A percentile compares a stretch with the other conserved stretches of the same genome.
phyloP scores from a whole-genome alignment of 2,113 vertebrate species.

The Lasiurus borealis region DNA sequence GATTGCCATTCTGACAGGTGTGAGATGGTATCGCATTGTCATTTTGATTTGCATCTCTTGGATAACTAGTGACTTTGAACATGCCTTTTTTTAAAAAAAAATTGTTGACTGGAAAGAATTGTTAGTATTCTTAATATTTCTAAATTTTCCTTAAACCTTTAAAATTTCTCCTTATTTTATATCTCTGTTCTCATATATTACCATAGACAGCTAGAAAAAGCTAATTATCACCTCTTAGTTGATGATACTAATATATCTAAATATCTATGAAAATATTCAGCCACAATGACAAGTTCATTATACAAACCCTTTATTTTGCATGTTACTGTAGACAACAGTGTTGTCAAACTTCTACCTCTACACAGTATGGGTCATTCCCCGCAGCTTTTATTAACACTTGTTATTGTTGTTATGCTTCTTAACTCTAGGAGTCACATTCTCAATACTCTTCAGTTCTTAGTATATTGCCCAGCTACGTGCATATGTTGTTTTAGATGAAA shows the following conservation, averaged over 20 bases:
- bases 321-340: background rate
- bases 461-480: background rate
- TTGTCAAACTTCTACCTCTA: background rate
- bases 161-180: background rate
- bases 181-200: background rate
- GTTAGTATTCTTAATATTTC: background rate
- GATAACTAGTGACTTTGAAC: too few relatives aligned
- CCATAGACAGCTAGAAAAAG: background rate
- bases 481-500: background rate
- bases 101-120: background rate
- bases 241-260: background rate
- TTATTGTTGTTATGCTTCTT: background rate
- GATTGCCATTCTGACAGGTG: too few relatives aligned
- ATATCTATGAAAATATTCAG: conserved; percentile 5
- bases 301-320: background rate
- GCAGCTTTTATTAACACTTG: background rate
- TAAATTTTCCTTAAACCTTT: background rate
- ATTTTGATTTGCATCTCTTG: too few relatives aligned
- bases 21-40: too few relatives aligned
- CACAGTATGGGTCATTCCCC: background rate
- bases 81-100: background rate
- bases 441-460: background rate
- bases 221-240: background rate
- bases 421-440: background rate
- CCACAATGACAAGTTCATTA: background rate